These are phyloP conservation scores for Perca flavescens DNA, from an alignment of 2,113 vertebrate species.

Conservation along the genomic window DNA sequence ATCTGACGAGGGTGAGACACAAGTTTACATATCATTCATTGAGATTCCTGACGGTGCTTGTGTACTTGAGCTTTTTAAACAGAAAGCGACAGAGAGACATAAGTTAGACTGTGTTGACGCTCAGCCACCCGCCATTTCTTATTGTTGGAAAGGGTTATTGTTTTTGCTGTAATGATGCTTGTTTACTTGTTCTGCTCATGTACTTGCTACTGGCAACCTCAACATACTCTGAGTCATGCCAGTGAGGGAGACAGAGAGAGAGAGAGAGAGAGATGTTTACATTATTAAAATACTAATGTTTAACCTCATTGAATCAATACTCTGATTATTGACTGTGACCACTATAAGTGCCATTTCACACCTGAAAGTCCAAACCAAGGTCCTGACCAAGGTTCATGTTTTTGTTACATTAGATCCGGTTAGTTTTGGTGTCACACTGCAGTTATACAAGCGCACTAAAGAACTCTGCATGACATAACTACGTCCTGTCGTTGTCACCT, in stretches of 20 bases:
- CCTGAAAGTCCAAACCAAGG: no score
- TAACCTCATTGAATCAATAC: background rate
- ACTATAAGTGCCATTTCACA: background rate
- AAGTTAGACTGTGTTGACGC: background rate
- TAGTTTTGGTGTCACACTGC: no score
- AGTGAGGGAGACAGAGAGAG: background rate
- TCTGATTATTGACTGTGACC: background rate
- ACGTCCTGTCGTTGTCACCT: no score
- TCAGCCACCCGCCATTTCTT: background rate
- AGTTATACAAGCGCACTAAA: no score
- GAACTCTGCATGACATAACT: no score
- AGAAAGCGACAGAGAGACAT: background rate
- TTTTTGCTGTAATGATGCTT: slow-evolving; percentile 30
- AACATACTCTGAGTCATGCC: background rate
- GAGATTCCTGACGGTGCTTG: background rate
- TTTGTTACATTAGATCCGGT: no score
- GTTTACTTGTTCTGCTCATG: slow-evolving; percentile 39
- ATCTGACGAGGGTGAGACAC: slow-evolving; percentile 62
- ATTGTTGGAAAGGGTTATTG: background rate
- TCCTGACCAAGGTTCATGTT: no score
- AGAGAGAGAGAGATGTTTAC: background rate
- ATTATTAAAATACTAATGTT: slow-evolving; percentile 21
- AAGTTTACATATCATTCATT: background rate
- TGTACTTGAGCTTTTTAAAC: background rate
- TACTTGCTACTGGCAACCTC: slow-evolving; percentile 37